Evolutionary conservation across 1,140 invertebrate genomes (phyloP).

Genomic region (Papilio aristodemus): DNA sequence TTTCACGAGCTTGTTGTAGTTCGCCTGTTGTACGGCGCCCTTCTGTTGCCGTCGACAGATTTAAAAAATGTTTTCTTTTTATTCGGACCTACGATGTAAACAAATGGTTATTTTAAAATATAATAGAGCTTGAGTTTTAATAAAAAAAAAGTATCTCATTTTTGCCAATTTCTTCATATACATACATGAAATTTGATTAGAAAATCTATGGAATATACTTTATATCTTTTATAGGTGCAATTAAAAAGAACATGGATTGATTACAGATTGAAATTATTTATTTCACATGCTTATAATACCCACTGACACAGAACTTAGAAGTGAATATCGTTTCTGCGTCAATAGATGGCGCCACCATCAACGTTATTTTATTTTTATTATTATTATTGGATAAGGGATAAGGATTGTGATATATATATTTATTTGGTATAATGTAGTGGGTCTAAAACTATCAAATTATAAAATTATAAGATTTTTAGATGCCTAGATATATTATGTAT

Average conservation of each 20-base stretch:
- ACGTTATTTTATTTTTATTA: neutral
- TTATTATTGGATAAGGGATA: neutral
- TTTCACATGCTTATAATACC: neutral
- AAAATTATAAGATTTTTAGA: no score
- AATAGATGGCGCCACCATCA: neutral
- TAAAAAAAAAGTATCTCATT: no score
- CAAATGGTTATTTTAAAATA: neutral
- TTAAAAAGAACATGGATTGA: no score
- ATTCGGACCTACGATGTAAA: neutral
- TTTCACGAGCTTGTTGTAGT: conserved; percentile 31
- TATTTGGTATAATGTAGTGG: neutral
- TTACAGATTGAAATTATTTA: neutral
- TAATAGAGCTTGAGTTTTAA: no score
- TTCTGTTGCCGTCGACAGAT: neutral
- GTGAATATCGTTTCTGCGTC: no score
- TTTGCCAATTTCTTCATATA: no score
- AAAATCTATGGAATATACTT: no score
- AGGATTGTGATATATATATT: neutral
- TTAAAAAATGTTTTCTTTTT: conserved; percentile 15
- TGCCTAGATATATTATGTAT: no score
- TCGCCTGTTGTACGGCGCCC: neutral
- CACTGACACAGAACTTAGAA: neutral
- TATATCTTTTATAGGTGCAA: no score
- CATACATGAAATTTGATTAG: no score
- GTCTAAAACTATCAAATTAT: no score